Base-by-base conservation (phyloP, 2,113 vertebrate species). In the Indicator maculatus region DNA sequence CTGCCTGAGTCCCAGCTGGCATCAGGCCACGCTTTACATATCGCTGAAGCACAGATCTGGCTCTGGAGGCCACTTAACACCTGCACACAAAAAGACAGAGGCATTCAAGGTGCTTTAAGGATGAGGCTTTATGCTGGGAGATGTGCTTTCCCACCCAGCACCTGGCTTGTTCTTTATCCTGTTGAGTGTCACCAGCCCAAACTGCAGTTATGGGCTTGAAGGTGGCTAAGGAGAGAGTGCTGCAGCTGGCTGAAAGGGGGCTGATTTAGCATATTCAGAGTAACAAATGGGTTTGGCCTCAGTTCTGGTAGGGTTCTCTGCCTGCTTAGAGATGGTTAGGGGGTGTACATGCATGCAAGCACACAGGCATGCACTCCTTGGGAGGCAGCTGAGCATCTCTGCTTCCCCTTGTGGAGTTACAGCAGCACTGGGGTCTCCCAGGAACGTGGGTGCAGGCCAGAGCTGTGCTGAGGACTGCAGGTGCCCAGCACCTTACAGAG, bases 21-120 rank as follows among this genome's bases (percentile, higher is more conserved):
- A 72, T 38, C 4, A 3, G 83, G 83, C 88, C 83, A 94, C 6
- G 7, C 82, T 89, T 44, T 80, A 76, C 5, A 27, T 56, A 86
- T 64, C 80, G 52, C 36, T 84, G 65, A 74, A 86, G 85, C 6
- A 73, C 56, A 93, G 86, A 90, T 58, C 91, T 93, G 85, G 89
- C 87, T 90, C 79, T 1, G 7, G 91, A 86, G 45, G 58, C 76
- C 90, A 65, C 89, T 91, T 91, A 94, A 93, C 88, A 95, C 73
- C 91, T 91, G 86, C 85, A 82, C 65, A 85, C 56, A 73, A 76
- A 92, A 89, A 67, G 77, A 77, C 45, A 85, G 89, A 91, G 58
- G 78, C 64, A 80, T 73, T 94, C 92, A 87, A 90, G 86, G 88
- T 84, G 88, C 60, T 86, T 65, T 89, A 86, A 93, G 90, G 91